Conservation (phyloP, 2,113 vertebrate species). For the cattle (Bos taurus) region ARS-UCD2.0 NC_037332.1:14737001-14737500, state of each 20-base stretch:
- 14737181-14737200: neutral
- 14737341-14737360: neutral
- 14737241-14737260: neutral
- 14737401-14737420: neutral
- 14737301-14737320: neutral
- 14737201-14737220: neutral
- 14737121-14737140: neutral
- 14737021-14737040: neutral
- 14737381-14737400: neutral
- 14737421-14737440: neutral
- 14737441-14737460: neutral
- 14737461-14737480: neutral
- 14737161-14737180: neutral
- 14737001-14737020: neutral
- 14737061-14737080: neutral
- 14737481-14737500: neutral
- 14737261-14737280: neutral
- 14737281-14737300: neutral
- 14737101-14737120: neutral
- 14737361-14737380: neutral
- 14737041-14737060: neutral
- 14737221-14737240: neutral
- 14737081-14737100: neutral
- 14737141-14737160: neutral
- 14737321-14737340: neutral